Evolutionary conservation across 2,113 vertebrate species (phyloP).

Genomic region (Neolamprologus kungweensis): DNA sequence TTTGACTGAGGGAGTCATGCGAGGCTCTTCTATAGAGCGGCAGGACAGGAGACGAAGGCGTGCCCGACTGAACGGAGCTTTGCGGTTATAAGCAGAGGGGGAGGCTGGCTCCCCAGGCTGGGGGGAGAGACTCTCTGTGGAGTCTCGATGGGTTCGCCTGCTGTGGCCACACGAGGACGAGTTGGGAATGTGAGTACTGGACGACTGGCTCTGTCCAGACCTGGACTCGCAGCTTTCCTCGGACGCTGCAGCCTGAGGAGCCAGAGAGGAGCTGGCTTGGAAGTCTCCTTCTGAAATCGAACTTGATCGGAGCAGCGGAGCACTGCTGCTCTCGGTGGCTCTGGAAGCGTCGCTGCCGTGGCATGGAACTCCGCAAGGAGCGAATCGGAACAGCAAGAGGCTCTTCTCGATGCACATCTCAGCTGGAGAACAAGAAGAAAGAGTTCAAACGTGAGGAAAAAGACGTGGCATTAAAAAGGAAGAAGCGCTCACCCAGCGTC

Average conservation of each 20-base stretch:
- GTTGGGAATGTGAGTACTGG: background rate
- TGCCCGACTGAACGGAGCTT: slow-evolving; percentile 79
- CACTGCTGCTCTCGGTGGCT: slow-evolving; percentile 23
- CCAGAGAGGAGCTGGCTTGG: slow-evolving; percentile 59
- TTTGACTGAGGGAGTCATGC: slow-evolving; percentile 74
- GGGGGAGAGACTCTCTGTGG: slow-evolving; percentile 57
- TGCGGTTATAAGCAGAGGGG: slow-evolving; percentile 78
- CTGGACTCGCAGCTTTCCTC: background rate
- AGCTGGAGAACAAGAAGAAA: slow-evolving; percentile 65
- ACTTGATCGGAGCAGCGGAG: slow-evolving; percentile 36
- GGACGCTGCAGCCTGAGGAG: slow-evolving; percentile 5
- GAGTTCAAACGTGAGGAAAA: background rate
- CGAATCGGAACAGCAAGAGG: slow-evolving; percentile 82
- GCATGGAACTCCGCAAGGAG: slow-evolving; percentile 55
- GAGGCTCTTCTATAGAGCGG: slow-evolving; percentile 85
- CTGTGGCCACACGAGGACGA: slow-evolving; percentile 13
- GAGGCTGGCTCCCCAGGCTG: slow-evolving; percentile 76
- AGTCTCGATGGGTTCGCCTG: slow-evolving; percentile 43
- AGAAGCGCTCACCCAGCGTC: slow-evolving; percentile 76
- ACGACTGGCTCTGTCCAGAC: background rate
- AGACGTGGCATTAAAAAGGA: background rate
- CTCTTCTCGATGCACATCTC: slow-evolving; percentile 89
- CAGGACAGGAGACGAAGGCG: slow-evolving; percentile 91
- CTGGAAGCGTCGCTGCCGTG: slow-evolving; percentile 38
- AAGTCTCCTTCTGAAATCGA: slow-evolving; percentile 78